These are phyloP conservation scores for Sebastes glaucus DNA, from an alignment of 2,797 vertebrate species.

Conservation along the genomic window DNA sequence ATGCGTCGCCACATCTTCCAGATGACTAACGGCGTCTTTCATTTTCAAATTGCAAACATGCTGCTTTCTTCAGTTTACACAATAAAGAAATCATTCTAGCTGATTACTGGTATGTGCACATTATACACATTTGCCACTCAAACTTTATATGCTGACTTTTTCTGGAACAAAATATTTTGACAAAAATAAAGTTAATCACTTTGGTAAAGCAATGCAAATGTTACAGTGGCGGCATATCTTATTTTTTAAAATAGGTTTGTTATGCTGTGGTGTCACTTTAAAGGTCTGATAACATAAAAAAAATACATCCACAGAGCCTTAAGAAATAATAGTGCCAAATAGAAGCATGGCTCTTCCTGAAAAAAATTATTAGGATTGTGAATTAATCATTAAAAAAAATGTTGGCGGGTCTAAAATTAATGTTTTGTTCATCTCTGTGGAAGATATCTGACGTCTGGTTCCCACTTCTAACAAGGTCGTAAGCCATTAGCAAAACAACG, in stretches of 20 bases:
- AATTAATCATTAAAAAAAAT: too few species aligned
- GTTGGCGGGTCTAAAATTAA: too few species aligned
- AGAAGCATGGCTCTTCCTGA: too few species aligned
- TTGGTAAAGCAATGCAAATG: background rate
- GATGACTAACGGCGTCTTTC: conserved; percentile 2
- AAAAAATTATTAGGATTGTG: too few species aligned
- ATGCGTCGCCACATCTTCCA: background rate
- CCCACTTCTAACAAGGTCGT: too few species aligned
- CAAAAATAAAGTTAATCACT: background rate
- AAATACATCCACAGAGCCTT: too few species aligned
- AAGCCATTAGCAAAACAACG: too few species aligned
- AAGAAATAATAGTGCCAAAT: too few species aligned
- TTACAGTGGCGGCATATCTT: background rate
- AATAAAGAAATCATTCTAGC: background rate
- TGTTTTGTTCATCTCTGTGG: too few species aligned
- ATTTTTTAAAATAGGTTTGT: conserved; percentile 12
- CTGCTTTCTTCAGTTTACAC: background rate
- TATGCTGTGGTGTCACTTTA: conserved; percentile 12
- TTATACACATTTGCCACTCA: background rate
- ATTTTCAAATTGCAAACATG: conserved; percentile 1
- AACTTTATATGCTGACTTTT: background rate
- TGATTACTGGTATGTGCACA: background rate
- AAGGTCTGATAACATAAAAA: too few species aligned
- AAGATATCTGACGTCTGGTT: too few species aligned
- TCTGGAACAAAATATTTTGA: background rate